Percentiles rank a stretch among this genome's conserved stretches.
These are phyloP conservation scores for Nowickia ferox DNA, from an alignment of 2,888 invertebrate genomes.

Conservation along the genomic window DNA sequence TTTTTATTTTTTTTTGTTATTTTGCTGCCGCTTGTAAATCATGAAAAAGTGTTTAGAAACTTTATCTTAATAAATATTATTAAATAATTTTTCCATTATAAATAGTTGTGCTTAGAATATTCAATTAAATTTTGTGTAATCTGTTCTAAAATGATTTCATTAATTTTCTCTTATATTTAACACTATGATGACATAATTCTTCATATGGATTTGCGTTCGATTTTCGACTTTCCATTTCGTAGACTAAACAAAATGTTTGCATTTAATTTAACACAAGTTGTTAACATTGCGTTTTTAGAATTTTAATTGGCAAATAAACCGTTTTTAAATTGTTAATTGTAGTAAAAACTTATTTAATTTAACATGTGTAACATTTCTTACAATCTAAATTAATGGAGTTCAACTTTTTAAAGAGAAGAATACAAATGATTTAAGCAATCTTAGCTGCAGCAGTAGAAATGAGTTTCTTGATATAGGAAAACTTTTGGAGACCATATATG, in stretches of 20 bases:
- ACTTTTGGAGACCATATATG: no score
- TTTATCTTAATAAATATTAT: constrained; percentile 10
- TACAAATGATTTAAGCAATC: no score
- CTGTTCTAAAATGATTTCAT: constrained; percentile 4
- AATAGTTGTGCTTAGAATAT: constrained; percentile 36
- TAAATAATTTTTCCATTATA: constrained; percentile 50
- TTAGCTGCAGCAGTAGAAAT: no score
- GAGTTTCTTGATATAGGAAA: no score
- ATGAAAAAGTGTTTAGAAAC: constrained; percentile 3
- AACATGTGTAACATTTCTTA: constrained; percentile 16
- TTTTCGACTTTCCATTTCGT: constrained; percentile 57
- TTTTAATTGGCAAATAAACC: constrained; percentile 23
- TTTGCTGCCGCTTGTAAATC: neutral
- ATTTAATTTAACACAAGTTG: neutral
- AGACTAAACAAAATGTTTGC: constrained; percentile 4
- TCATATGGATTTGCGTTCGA: constrained; percentile 14
- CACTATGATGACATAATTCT: constrained; percentile 47
- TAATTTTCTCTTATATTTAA: neutral
- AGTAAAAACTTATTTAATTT: constrained; percentile 2
- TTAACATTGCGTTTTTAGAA: neutral
- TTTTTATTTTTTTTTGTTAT: no score
- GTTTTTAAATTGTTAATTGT: constrained; percentile 25
- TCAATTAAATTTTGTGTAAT: constrained; percentile 21
- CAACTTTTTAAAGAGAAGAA: no score
- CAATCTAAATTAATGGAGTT: neutral